Evolutionary conservation across 1,140 invertebrate species (phyloP).

Genomic region (Cydia amplana): DNA sequence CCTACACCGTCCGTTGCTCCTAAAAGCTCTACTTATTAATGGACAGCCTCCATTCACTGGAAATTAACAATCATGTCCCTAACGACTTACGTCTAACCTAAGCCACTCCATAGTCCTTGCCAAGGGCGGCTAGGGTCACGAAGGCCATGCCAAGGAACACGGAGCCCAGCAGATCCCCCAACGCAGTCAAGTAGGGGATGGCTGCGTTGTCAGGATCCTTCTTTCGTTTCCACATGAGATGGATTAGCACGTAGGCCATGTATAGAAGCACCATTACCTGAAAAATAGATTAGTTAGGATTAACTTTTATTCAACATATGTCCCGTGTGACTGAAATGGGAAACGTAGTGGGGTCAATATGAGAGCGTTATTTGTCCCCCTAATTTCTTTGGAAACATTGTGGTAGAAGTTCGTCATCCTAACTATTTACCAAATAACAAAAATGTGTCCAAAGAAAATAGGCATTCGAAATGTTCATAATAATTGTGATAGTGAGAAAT

Average conservation of each 20-base stretch:
- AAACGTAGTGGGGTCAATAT: no score
- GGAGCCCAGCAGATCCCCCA: slow-evolving; percentile 96
- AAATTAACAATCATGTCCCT: slow-evolving; percentile 32
- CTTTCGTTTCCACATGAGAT: slow-evolving; percentile 93
- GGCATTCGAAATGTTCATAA: no score
- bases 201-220: slow-evolving; percentile 98
- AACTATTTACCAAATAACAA: no score
- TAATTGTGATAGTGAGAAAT: no score
- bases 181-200: slow-evolving; percentile 96
- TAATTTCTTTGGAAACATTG: no score
- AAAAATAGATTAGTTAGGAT: slow-evolving; percentile 36
- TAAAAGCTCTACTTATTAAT: slow-evolving; percentile 1
- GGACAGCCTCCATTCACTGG: slow-evolving; percentile 37
- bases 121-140: slow-evolving; percentile 86
- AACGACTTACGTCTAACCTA: slow-evolving; percentile 24
- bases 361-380: no score
- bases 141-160: slow-evolving; percentile 92
- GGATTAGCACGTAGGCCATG: slow-evolving; percentile 92
- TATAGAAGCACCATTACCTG: slow-evolving; percentile 91
- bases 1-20: no score
- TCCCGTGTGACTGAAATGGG: background rate
- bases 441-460: no score
- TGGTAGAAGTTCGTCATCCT: no score
- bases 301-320: slow-evolving; percentile 22
- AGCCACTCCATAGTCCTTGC: slow-evolving; percentile 79